Evolutionary conservation across 2,113 vertebrate genomes (phyloP).

Genomic region (Australoheros scitulus): DNA sequence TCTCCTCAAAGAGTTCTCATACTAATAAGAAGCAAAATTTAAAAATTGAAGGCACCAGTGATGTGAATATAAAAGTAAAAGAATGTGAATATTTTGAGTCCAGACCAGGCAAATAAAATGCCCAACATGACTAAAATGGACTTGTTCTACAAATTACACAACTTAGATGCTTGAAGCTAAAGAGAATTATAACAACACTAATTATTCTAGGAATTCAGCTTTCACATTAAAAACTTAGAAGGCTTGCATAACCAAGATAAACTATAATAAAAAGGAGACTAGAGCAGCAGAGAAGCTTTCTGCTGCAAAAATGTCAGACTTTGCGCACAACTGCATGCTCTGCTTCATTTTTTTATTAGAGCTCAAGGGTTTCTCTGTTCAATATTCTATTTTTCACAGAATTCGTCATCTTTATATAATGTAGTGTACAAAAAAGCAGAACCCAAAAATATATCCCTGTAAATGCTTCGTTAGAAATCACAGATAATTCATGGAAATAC

Average conservation of each 20-base stretch:
- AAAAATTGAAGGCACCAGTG: neutral
- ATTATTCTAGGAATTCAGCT: neutral
- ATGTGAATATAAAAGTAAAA: neutral
- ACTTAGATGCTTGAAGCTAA: slow-evolving; percentile 2
- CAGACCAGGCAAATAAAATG: neutral
- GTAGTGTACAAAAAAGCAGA: neutral
- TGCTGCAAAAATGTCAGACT: neutral
- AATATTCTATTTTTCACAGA: neutral
- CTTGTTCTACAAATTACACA: neutral
- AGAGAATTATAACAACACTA: slow-evolving; percentile 11
- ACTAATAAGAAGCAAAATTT: neutral
- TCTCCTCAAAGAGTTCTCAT: neutral
- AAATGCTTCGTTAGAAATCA: neutral
- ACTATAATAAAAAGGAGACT: neutral
- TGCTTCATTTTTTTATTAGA: neutral
- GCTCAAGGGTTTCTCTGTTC: neutral
- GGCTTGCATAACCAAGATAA: neutral
- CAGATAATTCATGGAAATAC: neutral
- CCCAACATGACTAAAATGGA: neutral
- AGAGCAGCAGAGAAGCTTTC: neutral
- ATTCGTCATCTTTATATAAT: neutral
- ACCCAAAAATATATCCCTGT: neutral
- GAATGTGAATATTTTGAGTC: neutral
- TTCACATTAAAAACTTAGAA: neutral
- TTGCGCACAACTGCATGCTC: neutral